These are phyloP conservation scores for Drosophila paulistorum DNA, from an alignment of 1,140 invertebrate species.

Conservation along the genomic window DNA sequence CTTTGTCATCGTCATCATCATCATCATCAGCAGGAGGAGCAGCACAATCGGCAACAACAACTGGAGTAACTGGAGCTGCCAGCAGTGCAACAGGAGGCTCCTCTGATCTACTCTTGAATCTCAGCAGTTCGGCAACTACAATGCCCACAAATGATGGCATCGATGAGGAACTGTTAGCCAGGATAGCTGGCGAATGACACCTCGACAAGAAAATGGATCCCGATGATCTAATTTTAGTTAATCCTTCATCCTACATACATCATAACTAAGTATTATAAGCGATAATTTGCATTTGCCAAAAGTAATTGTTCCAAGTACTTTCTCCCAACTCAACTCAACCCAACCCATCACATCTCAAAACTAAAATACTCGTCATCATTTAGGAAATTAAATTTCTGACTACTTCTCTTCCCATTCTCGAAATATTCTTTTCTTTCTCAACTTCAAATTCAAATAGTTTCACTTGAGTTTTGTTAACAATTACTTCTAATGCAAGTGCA, in stretches of 20 bases:
- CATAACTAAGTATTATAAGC: constrained; percentile 5
- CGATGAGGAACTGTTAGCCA: constrained; percentile 68
- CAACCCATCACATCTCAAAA: not conserved
- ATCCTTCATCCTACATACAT: constrained; percentile 4
- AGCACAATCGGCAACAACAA: constrained; percentile 14
- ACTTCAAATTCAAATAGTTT: not conserved
- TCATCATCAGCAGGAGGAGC: constrained; percentile 21
- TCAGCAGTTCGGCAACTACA: constrained; percentile 27
- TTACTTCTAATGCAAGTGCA: not conserved
- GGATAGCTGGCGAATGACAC: constrained; percentile 64
- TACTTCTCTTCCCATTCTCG: not conserved
- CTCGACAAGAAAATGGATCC: constrained; percentile 25
- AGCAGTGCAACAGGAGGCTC: not conserved
- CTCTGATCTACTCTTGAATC: constrained; percentile 42
- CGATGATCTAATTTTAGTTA: constrained; percentile 40
- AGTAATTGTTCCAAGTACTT: not conserved
- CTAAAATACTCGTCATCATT: not conserved
- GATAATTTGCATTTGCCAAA: not conserved
- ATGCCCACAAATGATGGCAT: constrained; percentile 51
- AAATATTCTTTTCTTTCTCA: not conserved
- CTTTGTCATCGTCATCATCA: constrained; percentile 13
- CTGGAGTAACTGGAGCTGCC: not conserved
- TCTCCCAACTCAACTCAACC: no score
- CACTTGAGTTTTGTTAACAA: not conserved
- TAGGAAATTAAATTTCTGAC: not conserved